Evolutionary conservation across 2,888 invertebrate species (phyloP).

Genomic region (Phortica magna): DNA sequence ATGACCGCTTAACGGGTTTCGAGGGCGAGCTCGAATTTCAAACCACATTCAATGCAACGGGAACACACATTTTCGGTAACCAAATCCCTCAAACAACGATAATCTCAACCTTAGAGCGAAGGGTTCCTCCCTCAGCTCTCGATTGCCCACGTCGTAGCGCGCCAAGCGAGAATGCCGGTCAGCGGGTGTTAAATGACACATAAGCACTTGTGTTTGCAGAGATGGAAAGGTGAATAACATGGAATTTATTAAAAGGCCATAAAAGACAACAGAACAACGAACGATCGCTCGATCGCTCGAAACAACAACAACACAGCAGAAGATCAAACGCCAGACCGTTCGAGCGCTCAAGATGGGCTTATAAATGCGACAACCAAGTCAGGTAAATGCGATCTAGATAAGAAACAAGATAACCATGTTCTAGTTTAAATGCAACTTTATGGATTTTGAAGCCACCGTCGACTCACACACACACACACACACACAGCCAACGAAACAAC

Average conservation of each 20-base stretch:
- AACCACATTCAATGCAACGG: background rate
- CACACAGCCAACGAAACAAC: slow-evolving; percentile 44
- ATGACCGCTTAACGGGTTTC: background rate
- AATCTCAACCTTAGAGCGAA: slow-evolving; percentile 37
- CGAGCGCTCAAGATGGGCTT: slow-evolving; percentile 22
- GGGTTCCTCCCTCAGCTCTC: background rate
- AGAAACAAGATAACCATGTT: background rate
- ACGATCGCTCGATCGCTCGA: background rate
- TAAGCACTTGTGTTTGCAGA: slow-evolving; percentile 67
- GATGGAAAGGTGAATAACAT: slow-evolving; percentile 16
- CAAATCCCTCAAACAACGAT: slow-evolving; percentile 48
- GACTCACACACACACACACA: slow-evolving; percentile 26
- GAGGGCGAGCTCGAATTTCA: background rate
- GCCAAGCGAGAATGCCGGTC: slow-evolving; percentile 28
- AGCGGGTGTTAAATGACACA: slow-evolving; percentile 69
- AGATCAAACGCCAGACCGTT: slow-evolving; percentile 46
- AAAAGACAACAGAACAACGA: slow-evolving; percentile 35
- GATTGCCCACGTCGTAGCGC: background rate
- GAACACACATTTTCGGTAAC: slow-evolving; percentile 40
- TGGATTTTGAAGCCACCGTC: slow-evolving; percentile 4
- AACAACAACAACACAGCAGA: slow-evolving; percentile 22
- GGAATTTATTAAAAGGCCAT: slow-evolving; percentile 59
- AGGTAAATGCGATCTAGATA: slow-evolving; percentile 30
- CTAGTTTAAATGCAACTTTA: slow-evolving; percentile 14
- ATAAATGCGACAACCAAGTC: slow-evolving; percentile 18